Base-by-base conservation (phyloP, 2,113 vertebrate species). In the Platysternon megacephalum region DNA sequence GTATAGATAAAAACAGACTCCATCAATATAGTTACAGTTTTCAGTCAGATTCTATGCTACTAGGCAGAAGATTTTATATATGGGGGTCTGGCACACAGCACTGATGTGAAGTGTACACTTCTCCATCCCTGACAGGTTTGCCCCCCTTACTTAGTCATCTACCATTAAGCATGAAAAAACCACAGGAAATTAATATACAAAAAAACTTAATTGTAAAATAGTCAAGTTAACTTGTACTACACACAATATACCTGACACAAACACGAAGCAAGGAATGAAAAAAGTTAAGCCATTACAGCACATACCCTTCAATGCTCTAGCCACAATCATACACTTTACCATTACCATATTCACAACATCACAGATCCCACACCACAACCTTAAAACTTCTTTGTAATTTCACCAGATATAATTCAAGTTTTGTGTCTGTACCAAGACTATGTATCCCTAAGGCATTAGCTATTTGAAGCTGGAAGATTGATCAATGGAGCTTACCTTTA, bases 401-500 rank as follows among this genome's bases (percentile, higher is more conserved):
- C 9, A 76, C 72, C 72, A 82, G 52, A 28, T 35, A 26, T 42
- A 48, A n/a, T 82, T 82, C 11, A 39, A 53, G 39, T n/a, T 52
- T 39, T 53, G 80, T 28, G 13, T 39, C 11, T 82, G 48, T 16
- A 82, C 5, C 80, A 82, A 53, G 29, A 82, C 46, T n/a, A 82
- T 24, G 10, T 24, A 82, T 55, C 53, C 35, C 80, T 6, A 39
- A 55, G 80, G 35, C 19, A 53, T n/a, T 82, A 28, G 2, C 74
- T 46, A 39, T 28, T 44, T 28, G 24, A 78, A 13, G 12, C 42
- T 55, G 17, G 35, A 82, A 53, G 24, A 16, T 0, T 8, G n/a
- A 78, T 85, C 42, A 80, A 56, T 28, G 17, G 51, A 90, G 52
- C 46, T 68, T 4, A 78, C 16, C 39, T 53, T 84, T 92, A 78